These are phyloP conservation scores for Lamprologus sp. DNA, from an alignment of 2,113 vertebrate species.

Conservation along the genomic window DNA sequence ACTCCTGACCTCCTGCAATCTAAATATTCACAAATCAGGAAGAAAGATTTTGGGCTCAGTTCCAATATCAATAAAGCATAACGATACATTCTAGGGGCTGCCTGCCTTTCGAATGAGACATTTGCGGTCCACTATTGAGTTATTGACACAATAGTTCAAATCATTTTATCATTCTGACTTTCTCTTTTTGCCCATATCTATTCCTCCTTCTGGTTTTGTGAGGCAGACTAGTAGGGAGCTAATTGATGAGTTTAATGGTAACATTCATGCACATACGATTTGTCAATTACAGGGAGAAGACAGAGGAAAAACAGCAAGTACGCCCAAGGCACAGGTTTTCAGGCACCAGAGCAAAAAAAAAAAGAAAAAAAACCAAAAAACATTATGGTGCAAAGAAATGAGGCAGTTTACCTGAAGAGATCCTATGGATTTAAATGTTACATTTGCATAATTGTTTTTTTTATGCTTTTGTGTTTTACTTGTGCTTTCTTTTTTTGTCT, in stretches of 20 bases:
- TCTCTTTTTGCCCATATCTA: not conserved
- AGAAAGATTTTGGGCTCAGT: constrained; percentile 39
- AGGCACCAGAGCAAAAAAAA: not conserved
- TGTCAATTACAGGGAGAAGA: constrained; percentile 43
- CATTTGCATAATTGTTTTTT: not conserved
- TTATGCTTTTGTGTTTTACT: not conserved
- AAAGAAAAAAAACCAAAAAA: fast-evolving
- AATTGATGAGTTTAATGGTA: constrained; percentile 63
- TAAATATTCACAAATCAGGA: constrained; percentile 60
- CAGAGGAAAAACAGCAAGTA: not conserved
- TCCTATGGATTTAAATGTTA: not conserved
- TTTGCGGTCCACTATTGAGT: not conserved
- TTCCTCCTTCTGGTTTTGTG: not conserved
- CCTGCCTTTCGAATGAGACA: constrained; percentile 17
- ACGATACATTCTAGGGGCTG: not conserved
- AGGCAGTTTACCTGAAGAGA: not conserved
- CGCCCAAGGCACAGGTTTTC: not conserved
- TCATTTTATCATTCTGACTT: not conserved
- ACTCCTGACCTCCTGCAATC: constrained; percentile 40
- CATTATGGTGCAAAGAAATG: not conserved
- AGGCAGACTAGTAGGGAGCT: constrained; percentile 39
- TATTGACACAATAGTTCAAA: constrained; percentile 1
- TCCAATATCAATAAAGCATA: constrained; percentile 49
- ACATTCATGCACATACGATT: constrained; percentile 41
- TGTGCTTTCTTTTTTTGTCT: not conserved